These are phyloP conservation scores for Perca schrenkii DNA, from an alignment of 2,113 vertebrate species.

Conservation along the genomic window DNA sequence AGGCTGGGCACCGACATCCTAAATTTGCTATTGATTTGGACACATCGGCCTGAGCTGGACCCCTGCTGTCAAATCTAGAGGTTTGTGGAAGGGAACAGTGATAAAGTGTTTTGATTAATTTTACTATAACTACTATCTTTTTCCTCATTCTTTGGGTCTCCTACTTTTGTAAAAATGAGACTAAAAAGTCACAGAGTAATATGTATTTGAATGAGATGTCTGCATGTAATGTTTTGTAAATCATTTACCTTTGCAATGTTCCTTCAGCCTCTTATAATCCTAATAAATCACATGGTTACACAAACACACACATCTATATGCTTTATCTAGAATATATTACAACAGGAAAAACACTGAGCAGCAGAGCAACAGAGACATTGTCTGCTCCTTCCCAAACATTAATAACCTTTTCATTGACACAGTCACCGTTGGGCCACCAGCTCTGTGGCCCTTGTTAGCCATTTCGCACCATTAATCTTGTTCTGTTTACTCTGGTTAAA, in stretches of 20 bases:
- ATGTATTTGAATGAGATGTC: background rate
- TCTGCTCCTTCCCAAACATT: constrained; percentile 54
- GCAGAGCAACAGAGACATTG: constrained; percentile 11
- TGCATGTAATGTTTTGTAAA: constrained; percentile 31
- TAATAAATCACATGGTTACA: constrained; percentile 26
- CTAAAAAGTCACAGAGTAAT: background rate
- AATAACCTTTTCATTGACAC: constrained; percentile 68
- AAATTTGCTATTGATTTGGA: constrained; percentile 71
- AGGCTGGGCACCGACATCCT: constrained; percentile 37
- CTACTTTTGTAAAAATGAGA: constrained; percentile 11
- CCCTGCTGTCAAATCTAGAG: constrained; percentile 38
- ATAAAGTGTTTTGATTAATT: constrained; percentile 59
- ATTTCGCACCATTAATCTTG: constrained; percentile 79
- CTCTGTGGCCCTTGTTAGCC: constrained; percentile 55
- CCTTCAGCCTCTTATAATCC: background rate
- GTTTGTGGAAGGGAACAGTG: constrained; percentile 40
- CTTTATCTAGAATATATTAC: constrained; percentile 7
- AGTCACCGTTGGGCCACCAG: constrained; percentile 37
- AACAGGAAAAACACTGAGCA: constrained; percentile 4
- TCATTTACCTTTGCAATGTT: constrained; percentile 15
- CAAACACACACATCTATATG: constrained; percentile 15
- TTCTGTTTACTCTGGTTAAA: constrained; percentile 78
- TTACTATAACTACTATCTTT: background rate
- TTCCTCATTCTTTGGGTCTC: background rate
- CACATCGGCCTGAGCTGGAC: constrained; percentile 24